These are phyloP conservation scores for Zootermopsis nevadensis DNA, from an alignment of 2,888 invertebrate species.

Conservation along the genomic window DNA sequence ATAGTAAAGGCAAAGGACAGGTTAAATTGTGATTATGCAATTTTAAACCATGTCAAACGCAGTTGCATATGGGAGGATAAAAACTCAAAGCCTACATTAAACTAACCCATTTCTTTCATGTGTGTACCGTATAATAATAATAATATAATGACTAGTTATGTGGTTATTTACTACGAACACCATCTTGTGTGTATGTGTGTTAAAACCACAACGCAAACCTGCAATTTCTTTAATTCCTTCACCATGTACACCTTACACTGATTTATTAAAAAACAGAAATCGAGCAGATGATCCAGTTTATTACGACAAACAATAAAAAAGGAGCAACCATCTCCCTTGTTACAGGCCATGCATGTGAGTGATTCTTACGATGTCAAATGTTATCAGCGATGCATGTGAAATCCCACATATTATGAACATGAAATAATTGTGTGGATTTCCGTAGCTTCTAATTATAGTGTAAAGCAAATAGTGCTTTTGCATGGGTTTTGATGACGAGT, in stretches of 20 bases:
- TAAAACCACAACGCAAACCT: background rate
- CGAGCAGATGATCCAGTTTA: background rate
- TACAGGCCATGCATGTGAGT: background rate
- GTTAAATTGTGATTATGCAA: no score
- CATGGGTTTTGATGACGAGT: constrained; percentile 23
- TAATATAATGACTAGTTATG: background rate
- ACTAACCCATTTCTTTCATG: background rate
- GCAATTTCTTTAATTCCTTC: background rate
- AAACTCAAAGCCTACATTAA: background rate
- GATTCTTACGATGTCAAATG: background rate
- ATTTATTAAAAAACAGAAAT: background rate
- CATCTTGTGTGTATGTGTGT: background rate
- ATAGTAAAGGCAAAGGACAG: no score
- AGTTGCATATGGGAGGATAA: no score
- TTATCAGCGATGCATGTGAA: background rate
- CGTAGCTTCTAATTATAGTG: constrained; percentile 22
- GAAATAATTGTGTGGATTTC: constrained; percentile 28
- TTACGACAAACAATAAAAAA: background rate
- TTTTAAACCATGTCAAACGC: no score
- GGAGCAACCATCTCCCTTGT: background rate
- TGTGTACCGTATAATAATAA: background rate
- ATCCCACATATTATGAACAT: background rate
- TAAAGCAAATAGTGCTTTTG: background rate
- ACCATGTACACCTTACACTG: background rate
- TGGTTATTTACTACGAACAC: background rate